A percentile compares a stretch with the other conserved stretches of the same genome.
Evolutionary conservation across 2,113 vertebrate genomes (phyloP).

Genomic region (Guaruba guarouba): DNA sequence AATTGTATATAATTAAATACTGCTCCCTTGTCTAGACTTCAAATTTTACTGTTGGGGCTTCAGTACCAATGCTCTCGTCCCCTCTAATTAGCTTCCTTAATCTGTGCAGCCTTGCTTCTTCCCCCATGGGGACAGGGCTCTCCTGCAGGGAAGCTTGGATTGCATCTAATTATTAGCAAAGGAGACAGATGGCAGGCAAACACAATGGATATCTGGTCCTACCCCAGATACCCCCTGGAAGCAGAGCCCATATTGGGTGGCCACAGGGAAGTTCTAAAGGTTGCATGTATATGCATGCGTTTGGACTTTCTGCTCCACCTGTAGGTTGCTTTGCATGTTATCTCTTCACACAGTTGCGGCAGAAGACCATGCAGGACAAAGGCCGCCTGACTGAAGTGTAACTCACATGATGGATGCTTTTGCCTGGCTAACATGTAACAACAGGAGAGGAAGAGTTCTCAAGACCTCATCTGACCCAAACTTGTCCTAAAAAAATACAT

Average conservation of each 20-base stretch:
- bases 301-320: background rate
- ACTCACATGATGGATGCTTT: background rate
- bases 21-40: conserved; percentile 51
- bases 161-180: conserved; percentile 43
- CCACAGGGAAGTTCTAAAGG: background rate
- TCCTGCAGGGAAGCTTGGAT: conserved; percentile 33
- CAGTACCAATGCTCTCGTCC: background rate
- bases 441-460: background rate
- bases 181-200: background rate
- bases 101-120: conserved; percentile 41
- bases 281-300: background rate
- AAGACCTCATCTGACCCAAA: background rate
- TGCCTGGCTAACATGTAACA: background rate
- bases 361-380: background rate
- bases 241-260: background rate
- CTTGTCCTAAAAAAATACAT: background rate
- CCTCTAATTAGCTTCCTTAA: conserved; percentile 65
- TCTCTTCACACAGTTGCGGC: background rate
- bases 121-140: background rate
- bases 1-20: conserved; percentile 68
- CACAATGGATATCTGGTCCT: background rate
- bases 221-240: background rate
- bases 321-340: background rate
- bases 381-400: background rate
- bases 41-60: conserved; percentile 51